Percentiles rank a stretch among this genome's conserved stretches.
Conservation (phyloP, 2,113 vertebrate species). For the Apodemus sylvaticus region DNA sequence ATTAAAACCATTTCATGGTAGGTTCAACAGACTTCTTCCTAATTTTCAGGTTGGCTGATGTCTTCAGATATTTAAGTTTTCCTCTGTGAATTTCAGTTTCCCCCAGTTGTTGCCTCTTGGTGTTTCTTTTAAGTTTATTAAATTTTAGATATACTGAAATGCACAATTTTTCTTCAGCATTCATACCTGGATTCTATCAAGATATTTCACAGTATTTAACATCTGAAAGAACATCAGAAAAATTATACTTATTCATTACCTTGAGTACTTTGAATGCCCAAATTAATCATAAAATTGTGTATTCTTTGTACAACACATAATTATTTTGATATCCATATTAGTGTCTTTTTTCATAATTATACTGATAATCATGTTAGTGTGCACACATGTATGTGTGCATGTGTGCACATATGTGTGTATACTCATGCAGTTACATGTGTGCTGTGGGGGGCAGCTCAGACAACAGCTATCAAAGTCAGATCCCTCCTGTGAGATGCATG, state of each 20-base stretch:
- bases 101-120: neutral
- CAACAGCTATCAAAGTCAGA: neutral
- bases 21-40: neutral
- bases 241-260: neutral
- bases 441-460: neutral
- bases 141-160: neutral
- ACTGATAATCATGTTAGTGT: too few species aligned
- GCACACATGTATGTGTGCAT: neutral
- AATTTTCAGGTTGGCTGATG: neutral
- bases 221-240: neutral
- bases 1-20: neutral
- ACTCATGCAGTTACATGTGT: neutral
- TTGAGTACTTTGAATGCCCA: neutral
- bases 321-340: neutral
- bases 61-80: neutral
- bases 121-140: conserved; percentile 2
- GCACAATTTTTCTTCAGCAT: neutral
- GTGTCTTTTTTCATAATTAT: neutral
- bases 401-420: neutral
- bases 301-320: neutral
- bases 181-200: neutral
- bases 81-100: neutral
- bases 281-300: neutral
- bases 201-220: neutral
- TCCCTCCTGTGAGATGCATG: neutral